phyloP scores from a whole-genome alignment of 2,113 vertebrate species.

The Vanacampus margaritifer region DNA sequence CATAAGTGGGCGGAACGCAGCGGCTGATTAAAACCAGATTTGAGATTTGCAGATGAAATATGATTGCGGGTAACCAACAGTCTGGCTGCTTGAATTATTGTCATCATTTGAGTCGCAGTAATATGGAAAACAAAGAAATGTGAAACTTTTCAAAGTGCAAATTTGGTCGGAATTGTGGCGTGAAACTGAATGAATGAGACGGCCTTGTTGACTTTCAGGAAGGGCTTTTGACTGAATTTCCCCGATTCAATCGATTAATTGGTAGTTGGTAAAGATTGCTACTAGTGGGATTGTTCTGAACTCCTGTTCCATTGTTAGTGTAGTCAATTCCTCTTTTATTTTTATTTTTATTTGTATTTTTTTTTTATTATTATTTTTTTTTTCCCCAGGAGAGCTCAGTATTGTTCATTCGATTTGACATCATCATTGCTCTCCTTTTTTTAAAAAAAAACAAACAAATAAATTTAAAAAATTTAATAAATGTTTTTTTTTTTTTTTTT shows the following conservation, averaged over 20 bases:
- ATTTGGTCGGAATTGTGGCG: neutral
- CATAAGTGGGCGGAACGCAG: slow-evolving; percentile 25
- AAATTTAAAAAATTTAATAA: too few species aligned
- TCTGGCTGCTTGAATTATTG: slow-evolving; percentile 23
- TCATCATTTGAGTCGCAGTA: slow-evolving; percentile 33
- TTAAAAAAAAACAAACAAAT: too few species aligned
- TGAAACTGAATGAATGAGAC: neutral
- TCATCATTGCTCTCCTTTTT: too few species aligned
- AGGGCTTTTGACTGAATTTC: neutral
- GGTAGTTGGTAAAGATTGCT: neutral
- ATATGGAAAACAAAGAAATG: slow-evolving; percentile 19
- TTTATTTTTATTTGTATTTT: too few species aligned
- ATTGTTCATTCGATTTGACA: too few species aligned
- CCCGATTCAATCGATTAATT: neutral
- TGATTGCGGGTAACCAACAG: slow-evolving; percentile 29
- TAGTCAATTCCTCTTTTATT: too few species aligned
- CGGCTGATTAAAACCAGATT: neutral
- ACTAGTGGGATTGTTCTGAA: too few species aligned
- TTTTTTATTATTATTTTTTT: too few species aligned
- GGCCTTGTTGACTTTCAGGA: neutral
- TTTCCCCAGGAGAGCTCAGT: too few species aligned
- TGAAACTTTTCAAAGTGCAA: neutral
- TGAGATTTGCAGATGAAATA: slow-evolving; percentile 32
- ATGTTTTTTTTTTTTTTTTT: too few species aligned
- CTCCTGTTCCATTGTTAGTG: too few species aligned